Evolutionary conservation across 2,797 vertebrate species (phyloP).

Genomic region (Anabacerthia variegaticeps): DNA sequence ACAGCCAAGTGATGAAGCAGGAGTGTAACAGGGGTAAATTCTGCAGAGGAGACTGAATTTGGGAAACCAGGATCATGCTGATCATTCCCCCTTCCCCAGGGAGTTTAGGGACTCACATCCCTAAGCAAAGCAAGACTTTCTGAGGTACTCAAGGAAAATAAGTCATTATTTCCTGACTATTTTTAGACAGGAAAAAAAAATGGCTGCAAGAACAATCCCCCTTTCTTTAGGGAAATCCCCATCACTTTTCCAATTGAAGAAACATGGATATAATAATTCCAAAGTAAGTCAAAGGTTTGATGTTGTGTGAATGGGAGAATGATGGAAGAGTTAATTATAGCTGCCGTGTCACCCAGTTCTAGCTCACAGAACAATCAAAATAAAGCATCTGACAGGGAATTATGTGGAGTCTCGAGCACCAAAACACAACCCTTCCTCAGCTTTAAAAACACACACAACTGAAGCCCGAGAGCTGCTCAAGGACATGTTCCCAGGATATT

Average conservation of each 20-base stretch:
- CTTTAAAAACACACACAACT: slow-evolving; percentile 6
- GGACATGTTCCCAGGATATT: not conserved
- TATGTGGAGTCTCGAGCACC: not conserved
- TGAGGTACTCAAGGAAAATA: not conserved
- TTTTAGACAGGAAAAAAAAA: not conserved
- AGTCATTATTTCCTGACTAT: not conserved
- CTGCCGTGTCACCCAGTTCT: slow-evolving; percentile 30
- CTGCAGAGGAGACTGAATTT: not conserved
- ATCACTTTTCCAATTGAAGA: not conserved
- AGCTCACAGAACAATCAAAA: slow-evolving; percentile 49
- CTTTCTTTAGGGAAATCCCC: slow-evolving; percentile 25
- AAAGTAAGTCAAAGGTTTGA: slow-evolving; percentile 50
- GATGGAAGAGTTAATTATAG: slow-evolving; percentile 63
- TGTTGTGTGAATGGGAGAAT: slow-evolving; percentile 22
- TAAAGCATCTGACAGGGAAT: slow-evolving; percentile 50
- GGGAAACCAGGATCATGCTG: not conserved
- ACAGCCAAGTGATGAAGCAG: not conserved
- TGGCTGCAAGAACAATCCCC: not conserved
- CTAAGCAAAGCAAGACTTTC: not conserved
- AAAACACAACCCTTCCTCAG: slow-evolving; percentile 5
- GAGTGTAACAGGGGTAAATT: not conserved
- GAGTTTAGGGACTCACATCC: not conserved
- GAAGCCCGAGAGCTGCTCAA: not conserved
- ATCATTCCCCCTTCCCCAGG: not conserved
- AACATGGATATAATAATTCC: slow-evolving; percentile 24